Evolutionary conservation across 2,888 invertebrate genomes (phyloP), one percentile per base, ranked within the genome.

Genomic region (Drosophila melanosoma): DNA sequence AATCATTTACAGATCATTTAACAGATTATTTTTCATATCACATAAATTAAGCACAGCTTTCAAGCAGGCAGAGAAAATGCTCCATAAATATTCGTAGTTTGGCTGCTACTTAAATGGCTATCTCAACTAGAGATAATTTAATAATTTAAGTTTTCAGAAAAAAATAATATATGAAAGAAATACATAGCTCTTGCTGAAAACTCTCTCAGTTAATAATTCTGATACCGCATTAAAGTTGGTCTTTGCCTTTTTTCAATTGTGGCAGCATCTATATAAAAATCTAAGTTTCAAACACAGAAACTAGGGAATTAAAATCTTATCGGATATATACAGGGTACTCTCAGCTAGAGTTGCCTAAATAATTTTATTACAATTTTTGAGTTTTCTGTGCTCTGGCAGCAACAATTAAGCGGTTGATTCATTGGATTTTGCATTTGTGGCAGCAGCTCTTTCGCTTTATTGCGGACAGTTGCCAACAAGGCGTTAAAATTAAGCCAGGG

Each of bases 381-480:
- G 3, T 3, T 32, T 38, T 42, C 52, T 51, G 36, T 12, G 32
- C 59, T 29, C 38, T 69, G 59, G 49, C 57, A 49, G 61, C 64
- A 57, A 67, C 79, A 79, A 79, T 79, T 79, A 79, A 73, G 79
- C 67, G 57, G 29, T 58, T 73, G 65, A 61, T 66, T 80, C 70
- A 59, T 52, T 36, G 76, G 38, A 60, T 53, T 79, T 61, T 56
- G 52, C 65, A 57, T 57, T 66, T 63, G 42, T 63, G 73, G 53
- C 60, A 35, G 61, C 63, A 35, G 61, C 60, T 38, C 45, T 38
- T 45, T 54, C 59, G 69, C 69, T 71, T 75, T 89, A 90, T 90
- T 84, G 80, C 80, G 90, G 68, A 74, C 69, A 68, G 61, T 64
- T 56, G 62, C 69, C 79, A 79, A 73, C 74, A 69, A 74, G 74